These are phyloP conservation scores for Tenebrosternarchus preto DNA, from an alignment of 2,113 vertebrate genomes.

Conservation along the genomic window DNA sequence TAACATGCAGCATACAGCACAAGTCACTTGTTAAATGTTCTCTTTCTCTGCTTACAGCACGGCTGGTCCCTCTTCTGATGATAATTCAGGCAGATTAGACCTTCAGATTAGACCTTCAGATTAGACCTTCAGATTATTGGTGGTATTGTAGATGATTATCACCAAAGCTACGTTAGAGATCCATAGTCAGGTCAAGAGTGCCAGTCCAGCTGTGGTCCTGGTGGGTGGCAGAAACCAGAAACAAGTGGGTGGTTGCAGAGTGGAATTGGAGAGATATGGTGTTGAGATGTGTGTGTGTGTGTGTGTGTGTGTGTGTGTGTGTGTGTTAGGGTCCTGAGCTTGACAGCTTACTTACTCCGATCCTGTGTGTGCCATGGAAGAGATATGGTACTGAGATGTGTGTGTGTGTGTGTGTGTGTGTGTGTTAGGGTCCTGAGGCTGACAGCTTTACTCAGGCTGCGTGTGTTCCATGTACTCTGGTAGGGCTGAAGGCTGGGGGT, in stretches of 20 bases:
- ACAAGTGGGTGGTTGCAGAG: not conserved
- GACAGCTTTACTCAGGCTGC: not conserved
- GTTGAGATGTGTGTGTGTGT: slow-evolving; percentile 34
- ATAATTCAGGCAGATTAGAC: not conserved
- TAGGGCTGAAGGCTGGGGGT: slow-evolving; percentile 15
- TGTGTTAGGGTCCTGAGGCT: slow-evolving; percentile 12
- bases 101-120: too few species aligned
- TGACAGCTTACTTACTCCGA: not conserved
- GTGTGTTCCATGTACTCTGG: slow-evolving; percentile 13
- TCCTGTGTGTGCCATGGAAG: not conserved
- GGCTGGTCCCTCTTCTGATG: too few species aligned
- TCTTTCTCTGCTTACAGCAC: too few species aligned
- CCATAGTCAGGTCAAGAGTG: slow-evolving; percentile 2
- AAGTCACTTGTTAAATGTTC: slow-evolving; percentile 63
- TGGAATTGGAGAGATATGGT: slow-evolving; percentile 9
- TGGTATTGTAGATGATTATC: slow-evolving; percentile 63
- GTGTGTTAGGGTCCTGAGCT: slow-evolving; percentile 6
- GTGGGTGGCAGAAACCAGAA: not conserved
- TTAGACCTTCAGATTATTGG: slow-evolving; percentile 59
- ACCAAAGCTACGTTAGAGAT: slow-evolving; percentile 45
- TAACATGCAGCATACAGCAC: slow-evolving; percentile 67
- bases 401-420: slow-evolving; percentile 27
- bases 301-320: slow-evolving; percentile 28
- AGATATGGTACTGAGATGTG: slow-evolving; percentile 28
- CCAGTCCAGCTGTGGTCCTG: not conserved